A percentile compares a stretch with the other conserved stretches of the same genome.
Evolutionary conservation across 2,113 vertebrate genomes (phyloP).

Genomic region (Syngnathus typhle): DNA sequence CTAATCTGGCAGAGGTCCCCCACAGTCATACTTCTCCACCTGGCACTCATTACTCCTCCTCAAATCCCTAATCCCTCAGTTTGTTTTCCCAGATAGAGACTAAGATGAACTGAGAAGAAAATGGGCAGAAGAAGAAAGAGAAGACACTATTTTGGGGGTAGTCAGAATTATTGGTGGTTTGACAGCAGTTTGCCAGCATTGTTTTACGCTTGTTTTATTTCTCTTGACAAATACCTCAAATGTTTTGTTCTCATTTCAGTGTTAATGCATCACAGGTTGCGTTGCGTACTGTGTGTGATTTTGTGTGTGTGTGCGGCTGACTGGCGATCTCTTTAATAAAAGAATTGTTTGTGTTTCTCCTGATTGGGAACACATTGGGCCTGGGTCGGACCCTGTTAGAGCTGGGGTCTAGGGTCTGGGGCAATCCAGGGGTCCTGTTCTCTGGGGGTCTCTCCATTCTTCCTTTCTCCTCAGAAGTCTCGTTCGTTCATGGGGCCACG

Average conservation of each 20-base stretch:
- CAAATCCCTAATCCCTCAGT: slow-evolving; percentile 70
- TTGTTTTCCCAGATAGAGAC: slow-evolving; percentile 70
- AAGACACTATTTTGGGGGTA: slow-evolving; percentile 36
- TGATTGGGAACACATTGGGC: slow-evolving; percentile 97
- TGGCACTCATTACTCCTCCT: slow-evolving; percentile 67
- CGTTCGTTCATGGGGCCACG: slow-evolving; percentile 77
- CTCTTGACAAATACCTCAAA: slow-evolving; percentile 6
- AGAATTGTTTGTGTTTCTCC: slow-evolving; percentile 89
- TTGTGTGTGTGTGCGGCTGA: slow-evolving; percentile 52
- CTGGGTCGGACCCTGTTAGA: slow-evolving; percentile 63
- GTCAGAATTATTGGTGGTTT: slow-evolving; percentile 39
- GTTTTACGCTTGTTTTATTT: slow-evolving; percentile 27
- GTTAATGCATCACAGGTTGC: not conserved
- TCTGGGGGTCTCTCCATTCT: slow-evolving; percentile 82
- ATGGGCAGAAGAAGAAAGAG: slow-evolving; percentile 40
- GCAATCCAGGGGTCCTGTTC: slow-evolving; percentile 79
- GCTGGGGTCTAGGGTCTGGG: slow-evolving; percentile 55
- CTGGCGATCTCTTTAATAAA: slow-evolving; percentile 84
- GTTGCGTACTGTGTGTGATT: slow-evolving; percentile 54
- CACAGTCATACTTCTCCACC: slow-evolving; percentile 67
- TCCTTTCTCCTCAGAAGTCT: slow-evolving; percentile 87
- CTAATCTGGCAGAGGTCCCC: slow-evolving; percentile 67
- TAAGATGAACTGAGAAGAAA: slow-evolving; percentile 45
- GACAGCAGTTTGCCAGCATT: slow-evolving; percentile 26
- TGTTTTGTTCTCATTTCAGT: not conserved